Base-by-base conservation (phyloP, 2,888 invertebrate species). In the Arrhopalites spinosus region DNA sequence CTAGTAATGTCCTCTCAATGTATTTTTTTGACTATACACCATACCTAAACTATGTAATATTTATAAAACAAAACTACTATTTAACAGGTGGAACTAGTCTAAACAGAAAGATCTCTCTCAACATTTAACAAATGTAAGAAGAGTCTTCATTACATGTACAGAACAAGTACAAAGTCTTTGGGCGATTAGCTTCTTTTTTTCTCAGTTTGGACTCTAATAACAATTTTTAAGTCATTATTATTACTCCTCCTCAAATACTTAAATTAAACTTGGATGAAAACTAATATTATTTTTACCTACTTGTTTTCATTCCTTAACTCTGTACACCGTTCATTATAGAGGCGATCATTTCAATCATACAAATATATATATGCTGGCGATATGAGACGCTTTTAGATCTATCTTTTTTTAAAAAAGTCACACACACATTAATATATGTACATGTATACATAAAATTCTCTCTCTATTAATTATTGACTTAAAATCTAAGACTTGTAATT, bases 111-210 rank as follows among this genome's bases (percentile, higher is more conserved):
- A 36, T 56, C 56, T 23, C 23, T 23, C 20, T 56, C 56, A 17
- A 13, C n/a, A 2, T 27, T 30, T 17, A 63, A 27, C 29, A 29
- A 20, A 29, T 17, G 7, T 64, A 27, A 20, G 67, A 29, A 13
- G 47, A 45, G n/a, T 23, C 43, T 43, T 20, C 20, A 20, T 47
- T n/a, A 29, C 23, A 53, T 69, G 25, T 69, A 69, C 69, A 69
- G 47, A 23, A 27, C 61, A 68, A 53, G n/a, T 74, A 74, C 74
- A 74, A 74, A 74, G 27, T 74, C 74, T 74, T 74, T 74, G 74
- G 74, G 74, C 47, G 61, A 74, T 74, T 74, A 74, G 74, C 74
- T 74, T 68, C 27, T n/a, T 30, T 8, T 23, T 67, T 43, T 27
- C 17, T 43, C 30, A 8, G 15, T 43, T 50, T 64, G 47, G 50